Evolutionary conservation across 1,140 invertebrate genomes (phyloP).

Genomic region (Hycleus phaleratus): DNA sequence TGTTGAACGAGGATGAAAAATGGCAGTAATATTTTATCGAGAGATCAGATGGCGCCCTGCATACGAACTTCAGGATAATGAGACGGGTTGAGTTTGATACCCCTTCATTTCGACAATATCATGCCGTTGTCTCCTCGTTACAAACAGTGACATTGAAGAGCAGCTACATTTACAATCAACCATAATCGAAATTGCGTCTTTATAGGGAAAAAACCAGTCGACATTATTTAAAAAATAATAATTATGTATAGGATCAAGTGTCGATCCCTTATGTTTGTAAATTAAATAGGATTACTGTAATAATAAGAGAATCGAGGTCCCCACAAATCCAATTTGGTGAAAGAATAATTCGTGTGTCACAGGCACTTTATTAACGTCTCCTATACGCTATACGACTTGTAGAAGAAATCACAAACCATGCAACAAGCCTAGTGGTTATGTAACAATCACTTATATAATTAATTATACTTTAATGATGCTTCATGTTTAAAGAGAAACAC

Average conservation of each 20-base stretch:
- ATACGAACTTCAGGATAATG: conserved; percentile 40
- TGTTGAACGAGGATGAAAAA: conserved; percentile 39
- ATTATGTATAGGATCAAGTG: too few species aligned
- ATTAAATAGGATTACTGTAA: too few species aligned
- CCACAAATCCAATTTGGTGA: too few species aligned
- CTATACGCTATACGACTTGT: background rate
- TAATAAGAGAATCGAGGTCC: too few species aligned
- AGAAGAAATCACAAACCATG: conserved; percentile 25
- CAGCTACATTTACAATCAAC: too few species aligned
- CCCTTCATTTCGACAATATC: conserved; percentile 24
- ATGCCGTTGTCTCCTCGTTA: conserved; percentile 15
- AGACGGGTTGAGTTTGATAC: conserved; percentile 37
- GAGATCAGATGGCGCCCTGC: conserved; percentile 35
- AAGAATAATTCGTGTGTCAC: too few species aligned
- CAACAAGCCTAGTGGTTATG: conserved; percentile 24
- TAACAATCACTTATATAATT: conserved; percentile 26
- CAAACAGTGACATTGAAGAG: conserved; percentile 12
- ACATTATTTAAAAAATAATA: too few species aligned
- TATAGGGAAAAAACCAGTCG: too few species aligned
- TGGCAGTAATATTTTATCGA: conserved; percentile 38
- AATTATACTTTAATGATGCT: conserved; percentile 27
- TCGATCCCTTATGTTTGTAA: too few species aligned
- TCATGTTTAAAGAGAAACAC: conserved; percentile 15
- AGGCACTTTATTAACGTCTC: too few species aligned
- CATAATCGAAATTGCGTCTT: too few species aligned